Evolutionary conservation across 2,797 vertebrate species (phyloP).

Genomic region (Coregonus suidteri): DNA sequence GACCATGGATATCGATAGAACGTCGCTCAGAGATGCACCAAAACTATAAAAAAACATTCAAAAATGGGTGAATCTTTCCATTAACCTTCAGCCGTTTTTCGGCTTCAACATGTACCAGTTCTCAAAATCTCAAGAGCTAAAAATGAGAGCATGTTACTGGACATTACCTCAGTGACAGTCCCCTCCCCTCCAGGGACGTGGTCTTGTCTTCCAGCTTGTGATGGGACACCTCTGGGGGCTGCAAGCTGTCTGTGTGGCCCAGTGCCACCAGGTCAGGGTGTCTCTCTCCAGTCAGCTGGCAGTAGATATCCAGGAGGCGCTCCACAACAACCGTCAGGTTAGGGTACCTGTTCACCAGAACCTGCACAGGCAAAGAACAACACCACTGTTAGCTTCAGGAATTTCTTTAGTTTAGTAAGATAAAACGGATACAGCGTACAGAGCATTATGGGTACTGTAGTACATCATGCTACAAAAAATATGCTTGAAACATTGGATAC

Average conservation of each 20-base stretch:
- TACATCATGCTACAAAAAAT: neutral
- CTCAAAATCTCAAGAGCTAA: no score
- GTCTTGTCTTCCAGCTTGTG: constrained; percentile 67
- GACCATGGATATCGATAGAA: no score
- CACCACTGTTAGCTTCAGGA: no score
- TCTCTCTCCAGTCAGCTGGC: constrained; percentile 85
- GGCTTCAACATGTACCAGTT: no score
- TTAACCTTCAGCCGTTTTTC: no score
- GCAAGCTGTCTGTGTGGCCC: constrained; percentile 21
- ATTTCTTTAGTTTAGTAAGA: no score
- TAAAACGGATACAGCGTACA: no score
- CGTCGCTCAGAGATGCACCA: no score
- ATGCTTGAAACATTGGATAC: neutral
- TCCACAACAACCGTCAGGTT: constrained; percentile 78
- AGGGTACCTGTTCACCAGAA: constrained; percentile 82
- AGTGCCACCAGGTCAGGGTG: constrained; percentile 59
- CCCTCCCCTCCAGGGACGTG: constrained; percentile 85
- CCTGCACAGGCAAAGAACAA: constrained; percentile 62
- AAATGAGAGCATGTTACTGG: neutral
- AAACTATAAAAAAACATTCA: no score
- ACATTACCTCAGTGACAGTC: constrained; percentile 88
- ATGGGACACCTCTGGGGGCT: constrained; percentile 46
- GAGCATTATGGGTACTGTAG: neutral
- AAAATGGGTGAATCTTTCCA: no score
- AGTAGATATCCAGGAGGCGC: constrained; percentile 89